phyloP scores from a whole-genome alignment of 2,797 vertebrate genomes.

The Dipus sagitta region DNA sequence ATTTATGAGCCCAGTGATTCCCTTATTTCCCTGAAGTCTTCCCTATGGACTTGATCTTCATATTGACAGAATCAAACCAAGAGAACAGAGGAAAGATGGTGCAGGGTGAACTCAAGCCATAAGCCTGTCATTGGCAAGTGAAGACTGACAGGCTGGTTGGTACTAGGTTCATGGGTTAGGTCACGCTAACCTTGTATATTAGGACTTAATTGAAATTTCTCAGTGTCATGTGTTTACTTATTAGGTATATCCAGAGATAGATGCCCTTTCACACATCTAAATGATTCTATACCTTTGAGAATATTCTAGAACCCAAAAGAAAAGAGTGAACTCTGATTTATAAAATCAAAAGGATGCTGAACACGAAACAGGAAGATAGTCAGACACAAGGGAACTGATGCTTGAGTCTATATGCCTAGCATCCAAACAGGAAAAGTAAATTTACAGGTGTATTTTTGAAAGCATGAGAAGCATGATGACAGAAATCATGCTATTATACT shows the following conservation, averaged over 20 bases:
- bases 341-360: constrained; percentile 31
- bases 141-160: fast-evolving
- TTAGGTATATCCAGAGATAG: not conserved
- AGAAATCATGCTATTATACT: not conserved
- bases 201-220: not conserved
- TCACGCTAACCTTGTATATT: not conserved
- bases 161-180: fast-evolving
- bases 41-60: not conserved
- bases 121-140: not conserved
- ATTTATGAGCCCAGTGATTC: not conserved
- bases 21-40: not conserved
- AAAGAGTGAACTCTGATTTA: constrained; percentile 12
- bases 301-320: not conserved
- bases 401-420: not conserved
- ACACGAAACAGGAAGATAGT: not conserved
- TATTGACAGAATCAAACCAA: not conserved
- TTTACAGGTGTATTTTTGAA: not conserved
- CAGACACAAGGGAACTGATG: not conserved
- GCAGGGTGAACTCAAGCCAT: not conserved
- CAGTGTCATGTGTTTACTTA: not conserved
- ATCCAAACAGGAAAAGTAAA: not conserved
- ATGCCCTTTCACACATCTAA: not conserved
- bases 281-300: not conserved
- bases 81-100: not conserved
- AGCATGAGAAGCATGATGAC: not conserved